A percentile compares a stretch with the other conserved stretches of the same genome.
Conservation (phyloP, 2,113 vertebrate genomes). For the Canis aureus region DNA sequence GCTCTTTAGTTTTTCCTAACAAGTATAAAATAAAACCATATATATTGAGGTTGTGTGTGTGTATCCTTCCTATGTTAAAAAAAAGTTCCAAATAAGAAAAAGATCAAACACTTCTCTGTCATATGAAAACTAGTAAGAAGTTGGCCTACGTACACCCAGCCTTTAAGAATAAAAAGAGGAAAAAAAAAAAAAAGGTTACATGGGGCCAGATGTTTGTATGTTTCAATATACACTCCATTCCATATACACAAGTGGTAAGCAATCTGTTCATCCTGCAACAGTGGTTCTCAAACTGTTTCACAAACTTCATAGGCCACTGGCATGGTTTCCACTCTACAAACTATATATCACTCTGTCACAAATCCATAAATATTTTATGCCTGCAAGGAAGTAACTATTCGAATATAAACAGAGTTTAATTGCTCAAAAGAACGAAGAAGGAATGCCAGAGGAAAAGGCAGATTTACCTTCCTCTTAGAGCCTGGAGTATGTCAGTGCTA, state of each 20-base stretch:
- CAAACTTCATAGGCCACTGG: not conserved
- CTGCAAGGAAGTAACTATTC: constrained; percentile 8
- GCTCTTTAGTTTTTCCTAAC: constrained; percentile 39
- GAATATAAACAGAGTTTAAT: constrained; percentile 26
- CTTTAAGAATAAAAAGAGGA: not conserved
- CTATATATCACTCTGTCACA: not conserved
- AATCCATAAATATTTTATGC: constrained; percentile 40
- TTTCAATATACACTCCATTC: not conserved
- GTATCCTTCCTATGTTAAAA: not conserved
- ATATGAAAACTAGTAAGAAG: constrained; percentile 16
- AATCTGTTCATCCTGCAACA: constrained; percentile 5
- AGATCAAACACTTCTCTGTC: not conserved
- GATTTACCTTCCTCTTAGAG: not conserved
- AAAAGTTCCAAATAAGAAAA: constrained; percentile 18
- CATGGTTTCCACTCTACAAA: not conserved
- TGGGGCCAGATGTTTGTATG: not conserved
- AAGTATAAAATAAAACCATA: constrained; percentile 9
- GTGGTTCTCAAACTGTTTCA: not conserved
- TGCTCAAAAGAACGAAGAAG: constrained; percentile 44
- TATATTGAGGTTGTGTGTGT: not conserved
- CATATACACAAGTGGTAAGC: constrained; percentile 26
- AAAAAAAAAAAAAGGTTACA: not conserved
- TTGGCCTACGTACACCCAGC: not conserved
- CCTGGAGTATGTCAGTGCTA: not conserved
- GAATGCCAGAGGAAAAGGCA: not conserved